Percentiles rank a stretch among this genome's conserved stretches.
Evolutionary conservation across 2,888 invertebrate species (phyloP).

Genomic region (Tethea ocularis): DNA sequence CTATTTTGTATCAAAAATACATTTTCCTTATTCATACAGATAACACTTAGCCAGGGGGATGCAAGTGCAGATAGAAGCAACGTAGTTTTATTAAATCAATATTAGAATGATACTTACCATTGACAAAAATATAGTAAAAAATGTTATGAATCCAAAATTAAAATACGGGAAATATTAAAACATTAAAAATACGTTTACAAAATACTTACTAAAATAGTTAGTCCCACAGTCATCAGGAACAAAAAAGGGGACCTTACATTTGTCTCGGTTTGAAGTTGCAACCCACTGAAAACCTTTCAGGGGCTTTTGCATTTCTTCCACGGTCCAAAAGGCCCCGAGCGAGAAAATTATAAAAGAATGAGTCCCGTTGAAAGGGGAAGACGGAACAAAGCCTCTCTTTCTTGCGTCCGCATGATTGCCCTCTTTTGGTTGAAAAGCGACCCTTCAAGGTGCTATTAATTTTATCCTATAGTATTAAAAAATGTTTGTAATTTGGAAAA

Average conservation of each 20-base stretch:
- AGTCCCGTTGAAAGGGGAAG: slow-evolving; percentile 34
- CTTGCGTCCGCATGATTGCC: slow-evolving; percentile 61
- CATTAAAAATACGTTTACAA: too few species aligned
- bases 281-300: slow-evolving; percentile 43
- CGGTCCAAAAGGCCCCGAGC: slow-evolving; percentile 47
- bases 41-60: too few species aligned
- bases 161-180: too few species aligned
- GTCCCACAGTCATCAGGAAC: neutral
- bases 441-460: slow-evolving; percentile 30
- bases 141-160: too few species aligned
- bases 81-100: too few species aligned
- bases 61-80: too few species aligned
- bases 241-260: neutral
- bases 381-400: slow-evolving; percentile 51
- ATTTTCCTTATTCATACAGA: too few species aligned
- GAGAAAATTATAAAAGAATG: slow-evolving; percentile 63
- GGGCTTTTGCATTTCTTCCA: slow-evolving; percentile 57
- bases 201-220: neutral
- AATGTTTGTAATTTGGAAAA: neutral
- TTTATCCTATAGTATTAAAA: slow-evolving; percentile 14
- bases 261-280: slow-evolving; percentile 8
- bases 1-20: too few species aligned
- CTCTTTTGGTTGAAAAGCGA: slow-evolving; percentile 38
- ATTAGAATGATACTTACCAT: too few species aligned
- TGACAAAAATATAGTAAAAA: too few species aligned